Percentiles rank a stretch among this genome's conserved stretches.
These are phyloP conservation scores for Drosophila nigromelanica DNA, from an alignment of 1,140 invertebrate genomes.

Conservation along the genomic window DNA sequence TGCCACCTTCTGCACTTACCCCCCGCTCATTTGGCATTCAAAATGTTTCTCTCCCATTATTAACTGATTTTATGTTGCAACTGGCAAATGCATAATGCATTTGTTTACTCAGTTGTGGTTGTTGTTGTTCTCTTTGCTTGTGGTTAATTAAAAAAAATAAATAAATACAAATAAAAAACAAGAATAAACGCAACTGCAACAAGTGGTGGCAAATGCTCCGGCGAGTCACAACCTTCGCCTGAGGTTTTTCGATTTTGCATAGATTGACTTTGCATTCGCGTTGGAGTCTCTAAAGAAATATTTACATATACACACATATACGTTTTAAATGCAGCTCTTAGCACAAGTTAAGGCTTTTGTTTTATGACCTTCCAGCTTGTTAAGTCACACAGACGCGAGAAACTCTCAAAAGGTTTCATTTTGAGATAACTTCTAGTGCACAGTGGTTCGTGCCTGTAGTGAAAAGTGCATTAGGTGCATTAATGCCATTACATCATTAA, in stretches of 20 bases:
- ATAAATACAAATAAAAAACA: not conserved
- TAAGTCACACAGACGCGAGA: conserved; percentile 27
- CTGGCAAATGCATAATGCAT: conserved; percentile 64
- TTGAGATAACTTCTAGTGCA: not conserved
- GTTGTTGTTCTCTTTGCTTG: conserved; percentile 19
- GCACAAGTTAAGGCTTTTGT: conserved; percentile 39
- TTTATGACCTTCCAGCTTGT: conserved; percentile 40
- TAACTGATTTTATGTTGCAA: conserved; percentile 57
- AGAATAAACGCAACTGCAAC: conserved; percentile 17
- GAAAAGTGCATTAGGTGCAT: not conserved
- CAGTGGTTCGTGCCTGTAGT: not conserved
- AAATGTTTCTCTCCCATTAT: conserved; percentile 67
- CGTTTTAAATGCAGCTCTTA: conserved; percentile 41
- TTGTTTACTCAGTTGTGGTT: conserved; percentile 40
- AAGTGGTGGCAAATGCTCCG: conserved; percentile 6
- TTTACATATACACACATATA: not conserved
- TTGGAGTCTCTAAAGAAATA: not conserved
- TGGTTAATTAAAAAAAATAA: conserved; percentile 42
- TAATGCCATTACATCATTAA: not conserved
- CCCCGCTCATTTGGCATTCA: conserved; percentile 79
- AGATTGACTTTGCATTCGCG: conserved; percentile 19
- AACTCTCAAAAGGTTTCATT: not conserved
- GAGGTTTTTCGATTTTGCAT: conserved; percentile 44
- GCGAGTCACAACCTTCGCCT: conserved; percentile 30
- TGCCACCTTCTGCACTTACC: too few species aligned